Evolutionary conservation across 2,797 vertebrate species (phyloP).

Genomic region (Sebastes hubbsi): DNA sequence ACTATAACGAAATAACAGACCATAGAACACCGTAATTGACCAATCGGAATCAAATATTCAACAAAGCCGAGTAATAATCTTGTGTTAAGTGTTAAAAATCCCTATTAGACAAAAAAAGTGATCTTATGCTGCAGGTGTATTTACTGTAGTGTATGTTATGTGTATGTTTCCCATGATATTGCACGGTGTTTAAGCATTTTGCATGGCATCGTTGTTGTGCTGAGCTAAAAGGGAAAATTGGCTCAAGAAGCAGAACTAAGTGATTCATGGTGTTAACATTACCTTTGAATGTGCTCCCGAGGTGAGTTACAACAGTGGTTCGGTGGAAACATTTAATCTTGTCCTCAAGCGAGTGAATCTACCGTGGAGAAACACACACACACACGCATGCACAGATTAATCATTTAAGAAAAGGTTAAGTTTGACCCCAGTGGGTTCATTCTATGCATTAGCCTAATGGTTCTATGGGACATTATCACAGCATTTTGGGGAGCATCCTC

Average conservation of each 20-base stretch:
- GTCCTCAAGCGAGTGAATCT: slow-evolving; percentile 95
- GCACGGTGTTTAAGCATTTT: neutral
- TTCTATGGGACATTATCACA: slow-evolving; percentile 7
- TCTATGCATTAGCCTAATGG: slow-evolving; percentile 51
- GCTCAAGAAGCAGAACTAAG: slow-evolving; percentile 48
- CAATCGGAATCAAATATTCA: too few species aligned
- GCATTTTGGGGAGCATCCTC: slow-evolving; percentile 38
- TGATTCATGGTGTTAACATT: slow-evolving; percentile 45
- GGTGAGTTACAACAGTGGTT: slow-evolving; percentile 85
- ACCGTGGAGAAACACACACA: slow-evolving; percentile 65
- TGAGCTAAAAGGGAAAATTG: slow-evolving; percentile 16
- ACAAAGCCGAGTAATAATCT: accelerated
- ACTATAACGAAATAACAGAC: too few species aligned
- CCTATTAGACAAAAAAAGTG: neutral
- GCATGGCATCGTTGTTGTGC: slow-evolving; percentile 6
- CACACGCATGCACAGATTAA: slow-evolving; percentile 55
- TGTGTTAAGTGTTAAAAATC: neutral
- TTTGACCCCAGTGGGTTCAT: slow-evolving; percentile 48
- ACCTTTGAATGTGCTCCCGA: slow-evolving; percentile 88
- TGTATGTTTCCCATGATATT: neutral
- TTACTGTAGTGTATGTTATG: neutral
- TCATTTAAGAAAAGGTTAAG: neutral
- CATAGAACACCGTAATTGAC: too few species aligned
- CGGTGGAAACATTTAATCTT: slow-evolving; percentile 88
- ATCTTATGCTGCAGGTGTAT: neutral